Evolutionary conservation across 2,888 invertebrate genomes (phyloP).

Genomic region (Stenurella melanura): DNA sequence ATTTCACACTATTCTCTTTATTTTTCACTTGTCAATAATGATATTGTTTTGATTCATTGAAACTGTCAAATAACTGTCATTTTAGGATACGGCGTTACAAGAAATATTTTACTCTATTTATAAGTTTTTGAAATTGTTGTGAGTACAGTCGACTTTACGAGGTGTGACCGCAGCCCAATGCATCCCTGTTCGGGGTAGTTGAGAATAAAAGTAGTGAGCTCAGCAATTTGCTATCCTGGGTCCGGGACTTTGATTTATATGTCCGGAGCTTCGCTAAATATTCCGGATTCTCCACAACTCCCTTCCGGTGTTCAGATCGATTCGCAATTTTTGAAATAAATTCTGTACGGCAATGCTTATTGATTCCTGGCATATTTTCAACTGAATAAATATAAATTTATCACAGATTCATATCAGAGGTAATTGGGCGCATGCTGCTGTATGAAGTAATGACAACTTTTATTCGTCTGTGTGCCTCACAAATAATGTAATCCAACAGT

Average conservation of each 20-base stretch:
- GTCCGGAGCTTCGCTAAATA: slow-evolving; percentile 69
- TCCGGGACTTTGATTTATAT: slow-evolving; percentile 70
- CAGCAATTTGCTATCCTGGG: slow-evolving; percentile 69
- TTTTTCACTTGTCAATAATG: too few species aligned
- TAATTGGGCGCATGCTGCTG: slow-evolving; percentile 15
- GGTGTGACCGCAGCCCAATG: slow-evolving; percentile 13
- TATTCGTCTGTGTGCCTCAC: background rate
- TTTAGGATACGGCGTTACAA: too few species aligned
- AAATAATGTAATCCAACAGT: background rate
- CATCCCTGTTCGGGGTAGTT: slow-evolving; percentile 56
- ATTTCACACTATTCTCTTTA: too few species aligned
- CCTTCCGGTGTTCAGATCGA: slow-evolving; percentile 66
- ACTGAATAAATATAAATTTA: slow-evolving; percentile 30
- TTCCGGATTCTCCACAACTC: slow-evolving; percentile 67
- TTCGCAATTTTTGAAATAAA: slow-evolving; percentile 58
- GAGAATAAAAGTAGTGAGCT: slow-evolving; percentile 67
- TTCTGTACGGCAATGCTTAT: slow-evolving; percentile 51
- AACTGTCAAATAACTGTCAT: too few species aligned
- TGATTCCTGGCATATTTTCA: slow-evolving; percentile 52
- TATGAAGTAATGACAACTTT: background rate
- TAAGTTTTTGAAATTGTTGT: background rate
- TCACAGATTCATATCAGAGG: slow-evolving; percentile 12
- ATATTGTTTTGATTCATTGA: too few species aligned
- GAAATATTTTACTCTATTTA: too few species aligned
- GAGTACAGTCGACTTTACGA: background rate